Evolutionary conservation across 2,113 vertebrate genomes (phyloP).

Genomic region (Pionites leucogaster): DNA sequence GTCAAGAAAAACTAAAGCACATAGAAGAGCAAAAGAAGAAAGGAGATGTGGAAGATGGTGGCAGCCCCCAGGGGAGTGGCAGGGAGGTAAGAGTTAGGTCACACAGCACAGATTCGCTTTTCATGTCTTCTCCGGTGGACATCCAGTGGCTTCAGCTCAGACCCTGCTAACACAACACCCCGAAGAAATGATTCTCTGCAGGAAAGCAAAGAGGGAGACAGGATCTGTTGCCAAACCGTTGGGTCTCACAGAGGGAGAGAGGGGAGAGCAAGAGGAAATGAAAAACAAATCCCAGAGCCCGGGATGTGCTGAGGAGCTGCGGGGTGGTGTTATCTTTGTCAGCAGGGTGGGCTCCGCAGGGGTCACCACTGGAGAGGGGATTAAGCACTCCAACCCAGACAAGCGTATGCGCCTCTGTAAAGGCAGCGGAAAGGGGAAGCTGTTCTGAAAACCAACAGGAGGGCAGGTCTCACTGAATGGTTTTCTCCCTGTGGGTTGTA

Average conservation of each 20-base stretch:
- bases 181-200: neutral
- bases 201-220: neutral
- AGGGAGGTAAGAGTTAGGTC: neutral
- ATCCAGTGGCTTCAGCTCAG: neutral
- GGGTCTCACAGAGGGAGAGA: neutral
- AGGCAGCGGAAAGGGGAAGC: neutral
- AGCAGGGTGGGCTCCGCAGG: neutral
- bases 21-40: neutral
- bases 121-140: neutral
- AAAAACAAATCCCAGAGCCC: constrained; percentile 33
- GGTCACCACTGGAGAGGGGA: neutral
- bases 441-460: neutral
- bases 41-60: neutral
- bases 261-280: constrained; percentile 52
- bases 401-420: accelerated
- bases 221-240: constrained; percentile 3
- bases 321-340: neutral
- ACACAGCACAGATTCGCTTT: neutral
- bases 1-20: neutral
- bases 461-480: neutral
- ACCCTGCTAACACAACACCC: neutral
- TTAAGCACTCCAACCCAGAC: neutral
- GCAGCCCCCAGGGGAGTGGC: neutral
- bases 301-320: neutral
- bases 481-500: neutral